These are phyloP conservation scores for Atta colombica DNA, from an alignment of 1,140 invertebrate species.

Conservation along the genomic window DNA sequence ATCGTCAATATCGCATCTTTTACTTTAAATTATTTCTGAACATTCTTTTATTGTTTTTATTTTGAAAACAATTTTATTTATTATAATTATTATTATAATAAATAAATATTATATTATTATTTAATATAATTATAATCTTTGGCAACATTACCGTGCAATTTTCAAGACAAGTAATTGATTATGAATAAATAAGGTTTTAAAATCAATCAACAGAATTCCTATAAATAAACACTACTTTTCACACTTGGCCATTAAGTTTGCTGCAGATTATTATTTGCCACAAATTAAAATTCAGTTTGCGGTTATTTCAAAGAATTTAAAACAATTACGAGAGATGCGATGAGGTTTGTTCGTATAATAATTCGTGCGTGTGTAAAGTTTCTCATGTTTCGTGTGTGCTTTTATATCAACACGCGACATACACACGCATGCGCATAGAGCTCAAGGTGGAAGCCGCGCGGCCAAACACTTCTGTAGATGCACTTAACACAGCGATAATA, in stretches of 20 bases:
- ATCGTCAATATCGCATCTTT: no score
- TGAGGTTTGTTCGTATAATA: not conserved
- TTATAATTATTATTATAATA: no score
- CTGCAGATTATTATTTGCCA: not conserved
- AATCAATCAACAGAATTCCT: not conserved
- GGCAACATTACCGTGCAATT: not conserved
- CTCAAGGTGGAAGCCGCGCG: conserved; percentile 33
- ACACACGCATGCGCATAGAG: no score
- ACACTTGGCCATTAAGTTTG: not conserved
- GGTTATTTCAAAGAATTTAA: conserved; percentile 2
- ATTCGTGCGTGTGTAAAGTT: not conserved
- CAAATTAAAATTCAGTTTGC: conserved; percentile 17
- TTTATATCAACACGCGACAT: conserved; percentile 28
- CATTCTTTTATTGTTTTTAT: no score
- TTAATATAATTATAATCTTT: not conserved
- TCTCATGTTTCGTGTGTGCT: conserved; percentile 3
- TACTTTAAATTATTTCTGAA: no score
- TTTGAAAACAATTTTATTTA: no score
- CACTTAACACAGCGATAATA: conserved; percentile 65
- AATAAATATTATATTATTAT: no score
- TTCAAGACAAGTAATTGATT: not conserved
- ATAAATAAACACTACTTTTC: not conserved
- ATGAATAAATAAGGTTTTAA: not conserved
- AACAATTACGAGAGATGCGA: conserved; percentile 10
- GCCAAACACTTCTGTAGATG: conserved; percentile 57